These are phyloP conservation scores for Cephus spinipes DNA, from an alignment of 2,888 invertebrate species.

Conservation along the genomic window DNA sequence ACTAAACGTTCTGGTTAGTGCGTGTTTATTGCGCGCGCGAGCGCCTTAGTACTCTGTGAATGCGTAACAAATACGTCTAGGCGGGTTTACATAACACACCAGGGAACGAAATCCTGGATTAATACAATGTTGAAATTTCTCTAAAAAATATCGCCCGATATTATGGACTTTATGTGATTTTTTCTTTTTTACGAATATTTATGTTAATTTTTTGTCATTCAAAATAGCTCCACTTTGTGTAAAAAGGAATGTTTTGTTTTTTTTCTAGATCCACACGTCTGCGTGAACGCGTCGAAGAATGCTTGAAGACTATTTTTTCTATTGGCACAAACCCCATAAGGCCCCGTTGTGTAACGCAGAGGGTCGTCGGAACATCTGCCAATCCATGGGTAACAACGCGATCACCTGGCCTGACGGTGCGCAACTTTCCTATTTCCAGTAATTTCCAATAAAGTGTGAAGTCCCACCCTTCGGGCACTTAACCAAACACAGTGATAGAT, in stretches of 20 bases:
- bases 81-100: conserved; percentile 16
- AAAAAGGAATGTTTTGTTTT: too few species aligned
- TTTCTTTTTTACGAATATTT: too few species aligned
- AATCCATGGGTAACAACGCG: conserved; percentile 33
- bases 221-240: too few species aligned
- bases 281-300: too few species aligned
- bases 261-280: too few species aligned
- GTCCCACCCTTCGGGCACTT: conserved; percentile 14
- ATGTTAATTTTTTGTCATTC: too few species aligned
- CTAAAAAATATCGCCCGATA: too few species aligned
- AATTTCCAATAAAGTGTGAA: conserved; percentile 42
- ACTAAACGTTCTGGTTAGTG: neutral
- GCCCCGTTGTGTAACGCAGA: conserved; percentile 36
- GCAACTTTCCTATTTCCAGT: conserved; percentile 53
- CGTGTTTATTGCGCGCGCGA: conserved; percentile 20
- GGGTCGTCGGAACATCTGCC: conserved; percentile 56
- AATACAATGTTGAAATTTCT: too few species aligned
- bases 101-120: conserved; percentile 1
- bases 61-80: conserved; percentile 23
- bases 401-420: conserved; percentile 52
- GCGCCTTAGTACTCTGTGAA: neutral
- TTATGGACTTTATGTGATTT: too few species aligned
- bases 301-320: too few species aligned
- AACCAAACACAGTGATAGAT: neutral
- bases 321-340: too few species aligned